Base-by-base conservation (phyloP, 2,888 invertebrate genomes). In the Cheilosia grossa region DNA sequence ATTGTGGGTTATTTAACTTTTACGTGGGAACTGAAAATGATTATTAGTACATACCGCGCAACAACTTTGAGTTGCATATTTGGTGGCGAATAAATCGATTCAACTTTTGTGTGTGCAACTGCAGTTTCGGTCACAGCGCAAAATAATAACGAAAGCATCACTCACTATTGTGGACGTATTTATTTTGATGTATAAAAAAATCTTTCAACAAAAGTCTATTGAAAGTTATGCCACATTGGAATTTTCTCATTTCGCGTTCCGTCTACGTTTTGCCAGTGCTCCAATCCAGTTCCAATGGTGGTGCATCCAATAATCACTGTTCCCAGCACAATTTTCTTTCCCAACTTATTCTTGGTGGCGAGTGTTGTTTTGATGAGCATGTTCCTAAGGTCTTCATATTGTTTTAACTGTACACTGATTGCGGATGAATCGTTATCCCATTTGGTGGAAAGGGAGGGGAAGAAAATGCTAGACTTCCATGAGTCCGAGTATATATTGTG, bases 381-480 rank as follows among this genome's bases (percentile, higher is more conserved):
- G 40, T 90, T 85, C 37, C 91, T 89, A 47, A 92, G 75, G 81
- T 89, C 89, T 2, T 90, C 88, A n/a, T 89, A 58, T 19, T 87
- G 88, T 33, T 89, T 89, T 27, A 92, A 61, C 1, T 91, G 91
- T 49, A 92, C 88, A 2, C 77, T 87, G 0, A 92, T 87, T 0
- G 90, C 90, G 2, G 92, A 90, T 40, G 87, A 86, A 4, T 88
- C 89, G 2, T 94, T 93, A 88, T 95, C 95, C 93, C 96, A 95
- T 91, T 95, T 95, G 88, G 95, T 94, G n/a, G 96, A 95, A 77
- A 96, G 94, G 4, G 96, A 95, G 5, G 96, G 96, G 17, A 93
- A 93, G 91, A 96, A 96, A 87, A 94, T 93, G 88, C 95, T 94
- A 87, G 96, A 96, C 90, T 96, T 96, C 96, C 96, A 95, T 86